phyloP scores from a whole-genome alignment of 2,113 vertebrate species.

The Hypocryptadius cinnamomeus region DNA sequence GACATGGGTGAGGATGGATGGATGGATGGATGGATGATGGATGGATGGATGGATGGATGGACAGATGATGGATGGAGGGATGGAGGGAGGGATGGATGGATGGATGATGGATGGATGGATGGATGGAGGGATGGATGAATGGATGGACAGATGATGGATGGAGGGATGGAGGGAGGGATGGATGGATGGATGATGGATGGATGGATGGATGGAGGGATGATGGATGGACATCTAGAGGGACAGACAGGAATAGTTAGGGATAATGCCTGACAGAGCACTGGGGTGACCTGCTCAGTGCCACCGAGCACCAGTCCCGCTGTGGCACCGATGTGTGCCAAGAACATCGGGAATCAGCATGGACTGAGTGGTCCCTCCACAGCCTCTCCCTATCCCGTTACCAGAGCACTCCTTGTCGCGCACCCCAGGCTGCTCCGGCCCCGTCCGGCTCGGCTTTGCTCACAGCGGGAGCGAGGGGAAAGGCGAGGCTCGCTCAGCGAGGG shows the following conservation, averaged over 20 bases:
- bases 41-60: neutral
- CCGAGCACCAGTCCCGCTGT: accelerated
- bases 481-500: neutral
- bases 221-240: neutral
- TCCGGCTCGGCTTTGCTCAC: neutral
- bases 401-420: accelerated
- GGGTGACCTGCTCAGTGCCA: neutral
- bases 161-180: neutral
- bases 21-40: neutral
- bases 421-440: neutral
- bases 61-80: neutral
- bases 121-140: neutral
- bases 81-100: neutral
- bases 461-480: neutral
- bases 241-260: no score
- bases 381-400: accelerated
- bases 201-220: neutral
- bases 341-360: accelerated
- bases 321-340: accelerated
- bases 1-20: neutral
- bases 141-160: neutral
- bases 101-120: neutral
- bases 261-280: neutral
- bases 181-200: neutral
- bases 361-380: neutral